Evolutionary conservation across 2,113 vertebrate genomes (phyloP).

Genomic region (Leucopternis melanops): DNA sequence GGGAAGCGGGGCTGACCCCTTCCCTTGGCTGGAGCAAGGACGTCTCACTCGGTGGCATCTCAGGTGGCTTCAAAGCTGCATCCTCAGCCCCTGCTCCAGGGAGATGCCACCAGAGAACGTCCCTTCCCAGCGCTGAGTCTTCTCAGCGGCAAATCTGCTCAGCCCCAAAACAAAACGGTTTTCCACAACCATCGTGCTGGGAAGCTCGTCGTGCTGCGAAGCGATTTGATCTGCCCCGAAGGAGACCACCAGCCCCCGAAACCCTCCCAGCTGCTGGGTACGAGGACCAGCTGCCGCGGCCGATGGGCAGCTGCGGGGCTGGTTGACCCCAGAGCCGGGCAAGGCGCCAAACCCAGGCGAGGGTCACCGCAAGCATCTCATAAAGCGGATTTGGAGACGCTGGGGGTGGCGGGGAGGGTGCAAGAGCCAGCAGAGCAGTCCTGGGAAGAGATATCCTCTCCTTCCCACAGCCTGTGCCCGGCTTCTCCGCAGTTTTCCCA

Average conservation of each 20-base stretch:
- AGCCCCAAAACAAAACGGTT: fast-evolving
- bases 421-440: not conserved
- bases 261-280: not conserved
- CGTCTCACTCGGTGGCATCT: not conserved
- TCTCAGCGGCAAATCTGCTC: not conserved
- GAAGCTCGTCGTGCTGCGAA: not conserved
- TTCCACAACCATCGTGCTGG: not conserved
- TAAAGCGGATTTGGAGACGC: not conserved
- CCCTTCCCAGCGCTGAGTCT: not conserved
- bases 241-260: not conserved
- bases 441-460: not conserved
- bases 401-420: not conserved
- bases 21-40: not conserved
- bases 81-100: not conserved
- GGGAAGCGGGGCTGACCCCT: not conserved
- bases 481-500: not conserved
- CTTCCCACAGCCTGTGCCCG: fast-evolving
- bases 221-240: not conserved
- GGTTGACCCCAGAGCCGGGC: not conserved
- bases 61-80: not conserved
- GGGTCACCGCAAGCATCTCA: not conserved
- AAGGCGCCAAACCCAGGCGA: not conserved
- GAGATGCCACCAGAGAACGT: not conserved
- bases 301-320: not conserved
- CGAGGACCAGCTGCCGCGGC: not conserved